Evolutionary conservation across 1,140 invertebrate species (phyloP).

Genomic region (Manduca sexta): DNA sequence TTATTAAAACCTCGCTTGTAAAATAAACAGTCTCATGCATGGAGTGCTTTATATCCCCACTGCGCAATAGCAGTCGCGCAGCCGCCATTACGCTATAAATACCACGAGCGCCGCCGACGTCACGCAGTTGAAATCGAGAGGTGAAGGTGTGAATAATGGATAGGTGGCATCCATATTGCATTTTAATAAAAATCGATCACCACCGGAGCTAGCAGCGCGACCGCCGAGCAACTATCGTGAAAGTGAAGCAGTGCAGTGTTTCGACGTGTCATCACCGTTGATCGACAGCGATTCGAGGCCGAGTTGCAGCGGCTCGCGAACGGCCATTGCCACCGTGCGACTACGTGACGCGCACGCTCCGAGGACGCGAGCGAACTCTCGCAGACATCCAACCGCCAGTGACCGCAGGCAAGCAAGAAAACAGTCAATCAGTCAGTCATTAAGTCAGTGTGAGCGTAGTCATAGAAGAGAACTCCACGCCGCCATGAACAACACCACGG

Average conservation of each 20-base stretch:
- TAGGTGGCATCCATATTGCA: constrained; percentile 63
- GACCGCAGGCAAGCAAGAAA: not conserved
- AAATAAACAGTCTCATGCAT: constrained; percentile 16
- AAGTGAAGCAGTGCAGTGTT: constrained; percentile 65
- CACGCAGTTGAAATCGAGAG: constrained; percentile 69
- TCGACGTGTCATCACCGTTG: constrained; percentile 67
- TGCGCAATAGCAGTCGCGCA: constrained; percentile 40
- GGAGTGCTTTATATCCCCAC: constrained; percentile 52
- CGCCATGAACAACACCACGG: constrained; percentile 14
- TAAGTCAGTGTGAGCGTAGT: not conserved
- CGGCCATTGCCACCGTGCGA: not conserved
- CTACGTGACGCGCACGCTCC: not conserved
- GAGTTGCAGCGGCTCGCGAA: constrained; percentile 37
- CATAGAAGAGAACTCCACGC: not conserved
- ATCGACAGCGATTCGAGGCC: constrained; percentile 65
- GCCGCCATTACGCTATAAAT: constrained; percentile 59
- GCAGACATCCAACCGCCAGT: not conserved
- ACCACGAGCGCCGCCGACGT: constrained; percentile 41
- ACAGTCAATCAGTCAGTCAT: not conserved
- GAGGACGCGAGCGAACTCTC: constrained; percentile 12
- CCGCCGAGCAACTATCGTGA: constrained; percentile 57
- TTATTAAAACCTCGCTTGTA: too few relatives aligned
- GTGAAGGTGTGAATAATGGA: constrained; percentile 67
- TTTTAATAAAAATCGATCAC: constrained; percentile 57
- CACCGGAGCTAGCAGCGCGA: constrained; percentile 68